Conservation (phyloP, 2,113 vertebrate genomes). For the Orthonyx spaldingii region DNA sequence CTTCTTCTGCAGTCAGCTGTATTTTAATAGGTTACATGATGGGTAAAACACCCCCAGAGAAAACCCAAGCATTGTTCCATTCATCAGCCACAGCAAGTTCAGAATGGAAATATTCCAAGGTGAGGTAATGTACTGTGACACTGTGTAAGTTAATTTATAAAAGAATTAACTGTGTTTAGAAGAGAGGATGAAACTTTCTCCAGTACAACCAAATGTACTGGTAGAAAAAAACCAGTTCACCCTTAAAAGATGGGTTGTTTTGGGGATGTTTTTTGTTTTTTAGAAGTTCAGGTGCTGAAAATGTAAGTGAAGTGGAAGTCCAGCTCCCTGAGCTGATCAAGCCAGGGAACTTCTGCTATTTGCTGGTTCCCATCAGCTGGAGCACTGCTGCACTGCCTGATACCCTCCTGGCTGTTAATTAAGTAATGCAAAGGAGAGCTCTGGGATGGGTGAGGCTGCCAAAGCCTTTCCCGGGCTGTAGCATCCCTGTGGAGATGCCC, state of each 20-base stretch:
- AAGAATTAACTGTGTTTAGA: constrained; percentile 41
- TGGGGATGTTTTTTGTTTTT: not conserved
- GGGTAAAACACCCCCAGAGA: constrained; percentile 46
- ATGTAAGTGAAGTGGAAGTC: not conserved
- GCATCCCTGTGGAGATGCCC: not conserved
- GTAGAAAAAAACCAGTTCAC: not conserved
- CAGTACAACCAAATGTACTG: not conserved
- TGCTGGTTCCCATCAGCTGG: not conserved
- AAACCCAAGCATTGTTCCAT: not conserved
- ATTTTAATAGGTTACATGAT: constrained; percentile 59
- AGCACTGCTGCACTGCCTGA: not conserved
- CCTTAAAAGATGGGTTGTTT: not conserved
- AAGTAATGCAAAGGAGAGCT: not conserved
- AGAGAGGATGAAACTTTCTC: not conserved
- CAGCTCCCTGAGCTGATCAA: not conserved
- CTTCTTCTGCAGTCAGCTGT: constrained; percentile 49
- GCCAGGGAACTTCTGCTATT: not conserved
- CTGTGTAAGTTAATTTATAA: constrained; percentile 42
- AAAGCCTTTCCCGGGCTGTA: not conserved
- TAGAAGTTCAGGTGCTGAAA: not conserved
- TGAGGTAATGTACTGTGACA: constrained; percentile 38
- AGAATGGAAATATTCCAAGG: constrained; percentile 27
- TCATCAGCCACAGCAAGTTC: constrained; percentile 17
- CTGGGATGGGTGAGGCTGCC: not conserved
- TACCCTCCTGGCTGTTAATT: not conserved